These are phyloP conservation scores for Drosophila monieri DNA, from an alignment of 2,888 invertebrate genomes.

Conservation along the genomic window DNA sequence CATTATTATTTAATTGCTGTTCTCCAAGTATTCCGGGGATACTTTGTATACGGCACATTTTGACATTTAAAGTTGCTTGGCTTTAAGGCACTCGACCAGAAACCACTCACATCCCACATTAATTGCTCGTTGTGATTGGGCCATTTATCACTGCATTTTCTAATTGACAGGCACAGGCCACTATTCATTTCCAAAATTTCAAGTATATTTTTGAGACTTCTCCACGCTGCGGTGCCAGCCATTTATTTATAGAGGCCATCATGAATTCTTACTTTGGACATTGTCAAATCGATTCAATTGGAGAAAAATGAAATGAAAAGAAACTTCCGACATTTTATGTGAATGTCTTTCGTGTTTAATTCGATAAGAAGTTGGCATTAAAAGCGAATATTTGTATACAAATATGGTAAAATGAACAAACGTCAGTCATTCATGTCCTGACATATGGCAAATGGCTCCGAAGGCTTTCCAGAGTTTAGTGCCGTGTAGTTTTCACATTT, in stretches of 20 bases:
- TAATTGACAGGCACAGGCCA: constrained; percentile 31
- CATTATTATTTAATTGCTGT: constrained; percentile 23
- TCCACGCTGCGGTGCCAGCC: constrained; percentile 41
- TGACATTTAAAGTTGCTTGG: constrained; percentile 7
- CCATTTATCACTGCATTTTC: constrained; percentile 37
- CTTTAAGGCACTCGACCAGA: not conserved
- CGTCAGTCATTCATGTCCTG: constrained; percentile 53
- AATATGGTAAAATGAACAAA: constrained; percentile 46
- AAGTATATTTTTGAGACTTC: constrained; percentile 37
- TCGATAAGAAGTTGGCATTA: constrained; percentile 13
- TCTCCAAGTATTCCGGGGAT: constrained; percentile 15
- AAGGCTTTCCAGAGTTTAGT: constrained; percentile 44
- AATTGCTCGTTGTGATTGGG: constrained; percentile 13
- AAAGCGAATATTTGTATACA: constrained; percentile 25
- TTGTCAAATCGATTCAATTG: constrained; percentile 52
- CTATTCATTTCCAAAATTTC: constrained; percentile 52
- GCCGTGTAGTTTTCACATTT: constrained; percentile 46
- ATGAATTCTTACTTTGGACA: constrained; percentile 33
- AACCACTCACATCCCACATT: constrained; percentile 4
- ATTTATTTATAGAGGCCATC: constrained; percentile 47
- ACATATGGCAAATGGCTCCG: constrained; percentile 52
- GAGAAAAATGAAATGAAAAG: constrained; percentile 27
- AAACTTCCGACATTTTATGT: constrained; percentile 19
- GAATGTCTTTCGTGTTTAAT: constrained; percentile 20
- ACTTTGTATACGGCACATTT: constrained; percentile 22